Evolutionary conservation across 2,113 vertebrate genomes (phyloP).

Genomic region (Capreolus pygargus): DNA sequence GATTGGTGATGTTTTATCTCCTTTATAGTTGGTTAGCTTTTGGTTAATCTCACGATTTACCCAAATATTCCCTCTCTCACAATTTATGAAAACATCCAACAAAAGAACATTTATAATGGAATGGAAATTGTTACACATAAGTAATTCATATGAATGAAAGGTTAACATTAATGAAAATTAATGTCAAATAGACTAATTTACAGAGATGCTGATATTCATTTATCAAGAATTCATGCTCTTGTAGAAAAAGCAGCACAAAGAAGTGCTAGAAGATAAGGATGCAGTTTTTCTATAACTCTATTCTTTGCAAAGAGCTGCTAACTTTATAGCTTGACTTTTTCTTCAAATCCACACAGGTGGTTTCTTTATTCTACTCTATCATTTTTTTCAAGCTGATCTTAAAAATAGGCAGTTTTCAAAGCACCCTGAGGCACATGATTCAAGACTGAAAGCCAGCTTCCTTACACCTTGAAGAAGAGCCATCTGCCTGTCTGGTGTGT

Average conservation of each 20-base stretch:
- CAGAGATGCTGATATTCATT: not conserved
- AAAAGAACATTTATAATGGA: not conserved
- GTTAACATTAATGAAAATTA: slow-evolving; percentile 5
- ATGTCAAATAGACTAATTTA: not conserved
- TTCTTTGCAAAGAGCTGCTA: not conserved
- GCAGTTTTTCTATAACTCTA: not conserved
- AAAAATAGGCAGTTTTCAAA: slow-evolving; percentile 58
- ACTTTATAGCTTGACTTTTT: not conserved
- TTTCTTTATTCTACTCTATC: slow-evolving; percentile 30
- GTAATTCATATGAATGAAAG: slow-evolving; percentile 1
- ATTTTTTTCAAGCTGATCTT: slow-evolving; percentile 41
- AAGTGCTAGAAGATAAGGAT: not conserved
- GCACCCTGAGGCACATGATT: slow-evolving; percentile 26
- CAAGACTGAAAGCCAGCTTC: slow-evolving; percentile 38
- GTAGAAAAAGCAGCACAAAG: not conserved
- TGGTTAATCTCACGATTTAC: not conserved
- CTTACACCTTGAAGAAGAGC: slow-evolving; percentile 38
- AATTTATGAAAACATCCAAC: slow-evolving; percentile 13
- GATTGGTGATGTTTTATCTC: not conserved
- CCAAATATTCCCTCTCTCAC: not conserved
- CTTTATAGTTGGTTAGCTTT: slow-evolving; percentile 13
- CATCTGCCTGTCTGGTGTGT: not conserved
- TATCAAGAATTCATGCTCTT: not conserved
- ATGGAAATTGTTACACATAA: not conserved
- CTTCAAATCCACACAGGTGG: slow-evolving; percentile 44